Evolutionary conservation across 1,140 invertebrate genomes (phyloP), one percentile per base, ranked within the genome.

Genomic region (Sitodiplosis mosellana): DNA sequence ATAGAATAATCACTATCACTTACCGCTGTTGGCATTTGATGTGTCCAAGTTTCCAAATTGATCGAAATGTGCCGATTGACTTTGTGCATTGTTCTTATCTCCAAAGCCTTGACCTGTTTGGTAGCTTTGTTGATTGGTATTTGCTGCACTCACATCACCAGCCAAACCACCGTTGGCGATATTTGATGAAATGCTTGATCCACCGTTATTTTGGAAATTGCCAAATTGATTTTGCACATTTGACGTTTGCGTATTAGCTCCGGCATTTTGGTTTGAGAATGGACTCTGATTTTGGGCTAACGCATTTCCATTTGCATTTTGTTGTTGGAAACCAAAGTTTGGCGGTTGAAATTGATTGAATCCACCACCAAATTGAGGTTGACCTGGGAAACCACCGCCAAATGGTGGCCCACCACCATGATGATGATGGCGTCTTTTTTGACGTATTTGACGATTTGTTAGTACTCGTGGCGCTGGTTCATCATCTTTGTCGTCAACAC

Each of bases 101-200:
- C 51, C 49, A 22, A 42, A 52, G n/a, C 41, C 36, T 15, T 53
- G 57, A 14, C 44, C 46, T 6, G 49, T 51, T 7, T 50, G n/a
- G 1, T 19, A 33, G 14, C 38, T 56, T 47, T 54, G 51, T 6
- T 61, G 58, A 19, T 57, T 55, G 2, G 56, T 56, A 41, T 64
- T 64, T 2, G 61, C 58, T 0, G 61, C 60, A 50, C 54, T 59
- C 33, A 64, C 50, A 46, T 64, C 61, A 0, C 61, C 61, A 17
- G 61, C 57, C 47, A 34, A 56, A 14, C 61, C 61, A 43, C 63
- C 58, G 15, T 54, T 15, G 1, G 61, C 59, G 19, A 64, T 17
- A 37, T 64, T 64, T 6, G 59, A 59, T 43, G 57, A 34, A 20
- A 61, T 60, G 49, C 61, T 60, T 33, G 61, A 63, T 40, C 52